phyloP scores from a whole-genome alignment of 2,113 vertebrate species.

The Oncorhynchus masou region DNA sequence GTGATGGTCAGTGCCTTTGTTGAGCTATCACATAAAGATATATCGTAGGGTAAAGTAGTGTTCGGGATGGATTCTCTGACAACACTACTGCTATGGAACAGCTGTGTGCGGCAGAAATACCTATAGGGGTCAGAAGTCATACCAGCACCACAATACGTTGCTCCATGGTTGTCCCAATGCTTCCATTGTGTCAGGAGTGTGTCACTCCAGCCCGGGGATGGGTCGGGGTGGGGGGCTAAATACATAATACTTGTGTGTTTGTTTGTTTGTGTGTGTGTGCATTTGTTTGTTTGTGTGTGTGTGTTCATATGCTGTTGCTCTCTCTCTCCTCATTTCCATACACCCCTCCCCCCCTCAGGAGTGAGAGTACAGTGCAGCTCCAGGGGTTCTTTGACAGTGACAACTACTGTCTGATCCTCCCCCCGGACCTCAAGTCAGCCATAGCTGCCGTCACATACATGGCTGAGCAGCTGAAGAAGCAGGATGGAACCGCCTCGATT shows the following conservation, averaged over 20 bases:
- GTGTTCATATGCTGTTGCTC: background rate
- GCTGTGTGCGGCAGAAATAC: constrained; percentile 30
- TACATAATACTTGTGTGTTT: too few relatives aligned
- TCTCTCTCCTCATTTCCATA: background rate
- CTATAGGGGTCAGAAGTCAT: constrained; percentile 34
- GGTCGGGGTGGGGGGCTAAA: too few relatives aligned
- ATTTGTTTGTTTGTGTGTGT: too few relatives aligned
- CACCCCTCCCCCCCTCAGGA: constrained; percentile 30
- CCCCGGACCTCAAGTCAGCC: constrained; percentile 80
- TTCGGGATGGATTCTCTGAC: background rate
- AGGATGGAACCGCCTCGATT: constrained; percentile 74
- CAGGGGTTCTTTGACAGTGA: constrained; percentile 68
- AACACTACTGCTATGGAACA: constrained; percentile 17
- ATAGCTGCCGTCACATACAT: constrained; percentile 77
- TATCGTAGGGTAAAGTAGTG: too few relatives aligned
- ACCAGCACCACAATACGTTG: too few relatives aligned
- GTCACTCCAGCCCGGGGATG: too few relatives aligned
- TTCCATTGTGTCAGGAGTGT: constrained; percentile 14
- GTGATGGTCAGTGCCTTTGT: too few relatives aligned
- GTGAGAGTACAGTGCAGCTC: constrained; percentile 68
- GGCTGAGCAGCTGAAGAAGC: constrained; percentile 76
- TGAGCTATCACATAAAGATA: background rate
- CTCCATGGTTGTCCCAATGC: constrained; percentile 13
- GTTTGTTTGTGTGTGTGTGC: too few relatives aligned
- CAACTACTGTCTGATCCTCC: constrained; percentile 74